Conservation (phyloP, 2,888 invertebrate genomes). For the Epirrita christyi region DNA sequence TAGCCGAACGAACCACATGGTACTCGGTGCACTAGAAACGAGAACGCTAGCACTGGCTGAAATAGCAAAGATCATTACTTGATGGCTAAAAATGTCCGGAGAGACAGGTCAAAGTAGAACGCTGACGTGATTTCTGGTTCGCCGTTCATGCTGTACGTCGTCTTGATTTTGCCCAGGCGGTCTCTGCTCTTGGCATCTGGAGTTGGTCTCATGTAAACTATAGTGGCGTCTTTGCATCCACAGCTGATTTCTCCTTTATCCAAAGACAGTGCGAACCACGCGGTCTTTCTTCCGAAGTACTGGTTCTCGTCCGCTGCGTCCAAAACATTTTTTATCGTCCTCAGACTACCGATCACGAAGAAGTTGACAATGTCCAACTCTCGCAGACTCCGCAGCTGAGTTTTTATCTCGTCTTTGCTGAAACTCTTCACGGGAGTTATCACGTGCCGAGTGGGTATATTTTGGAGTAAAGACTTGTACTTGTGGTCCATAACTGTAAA, state of each 20-base stretch:
- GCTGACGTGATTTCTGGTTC: slow-evolving; percentile 91
- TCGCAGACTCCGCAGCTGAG: slow-evolving; percentile 89
- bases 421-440: slow-evolving; percentile 88
- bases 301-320: slow-evolving; percentile 89
- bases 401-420: slow-evolving; percentile 86
- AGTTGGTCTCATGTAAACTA: slow-evolving; percentile 90
- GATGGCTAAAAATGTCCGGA: slow-evolving; percentile 89
- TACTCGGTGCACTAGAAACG: slow-evolving; percentile 61
- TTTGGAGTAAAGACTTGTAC: slow-evolving; percentile 94
- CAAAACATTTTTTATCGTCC: slow-evolving; percentile 88
- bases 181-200: slow-evolving; percentile 88
- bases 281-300: slow-evolving; percentile 93
- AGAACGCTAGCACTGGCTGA: slow-evolving; percentile 51
- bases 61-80: slow-evolving; percentile 85
- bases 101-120: slow-evolving; percentile 94
- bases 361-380: slow-evolving; percentile 95
- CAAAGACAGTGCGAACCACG: slow-evolving; percentile 94
- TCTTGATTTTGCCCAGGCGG: slow-evolving; percentile 88
- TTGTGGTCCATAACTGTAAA: slow-evolving; percentile 95
- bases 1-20: slow-evolving; percentile 60
- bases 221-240: slow-evolving; percentile 90
- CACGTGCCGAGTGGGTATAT: slow-evolving; percentile 95
- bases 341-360: slow-evolving; percentile 91
- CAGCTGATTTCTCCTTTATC: slow-evolving; percentile 90
- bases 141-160: slow-evolving; percentile 88